Conservation (phyloP, 2,797 vertebrate genomes). For the Enteromius trimaculatus region DNA sequence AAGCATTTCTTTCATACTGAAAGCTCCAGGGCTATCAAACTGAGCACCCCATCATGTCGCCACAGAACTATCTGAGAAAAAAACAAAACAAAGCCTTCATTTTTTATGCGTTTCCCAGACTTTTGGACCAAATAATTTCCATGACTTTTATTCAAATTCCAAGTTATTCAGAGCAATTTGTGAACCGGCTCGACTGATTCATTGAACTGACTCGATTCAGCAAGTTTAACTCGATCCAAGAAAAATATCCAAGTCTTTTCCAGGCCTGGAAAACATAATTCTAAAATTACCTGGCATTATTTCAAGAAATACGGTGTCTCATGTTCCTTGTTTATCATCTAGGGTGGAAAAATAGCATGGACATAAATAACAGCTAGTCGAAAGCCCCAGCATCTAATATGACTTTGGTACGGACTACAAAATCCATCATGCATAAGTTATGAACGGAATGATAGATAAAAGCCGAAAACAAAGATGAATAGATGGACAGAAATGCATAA, state of each 20-base stretch:
- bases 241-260: neutral
- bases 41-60: neutral
- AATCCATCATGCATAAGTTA: neutral
- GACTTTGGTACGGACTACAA: neutral
- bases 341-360: neutral
- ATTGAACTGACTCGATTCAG: neutral
- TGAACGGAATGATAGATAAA: neutral
- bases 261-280: neutral
- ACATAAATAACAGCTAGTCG: neutral
- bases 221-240: neutral
- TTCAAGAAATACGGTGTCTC: slow-evolving; percentile 1
- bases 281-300: slow-evolving; percentile 2
- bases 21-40: neutral
- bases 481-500: neutral
- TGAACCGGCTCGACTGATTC: neutral
- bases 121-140: neutral
- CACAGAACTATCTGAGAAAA: neutral
- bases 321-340: neutral
- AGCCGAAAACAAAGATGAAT: neutral
- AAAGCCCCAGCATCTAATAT: neutral
- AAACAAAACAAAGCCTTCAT: neutral
- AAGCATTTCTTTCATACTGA: neutral
- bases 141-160: neutral
- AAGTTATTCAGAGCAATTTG: neutral
- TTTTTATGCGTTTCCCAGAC: neutral